Base-by-base conservation (phyloP, 2,797 vertebrate genomes). In the Carcharodon carcharias region DNA sequence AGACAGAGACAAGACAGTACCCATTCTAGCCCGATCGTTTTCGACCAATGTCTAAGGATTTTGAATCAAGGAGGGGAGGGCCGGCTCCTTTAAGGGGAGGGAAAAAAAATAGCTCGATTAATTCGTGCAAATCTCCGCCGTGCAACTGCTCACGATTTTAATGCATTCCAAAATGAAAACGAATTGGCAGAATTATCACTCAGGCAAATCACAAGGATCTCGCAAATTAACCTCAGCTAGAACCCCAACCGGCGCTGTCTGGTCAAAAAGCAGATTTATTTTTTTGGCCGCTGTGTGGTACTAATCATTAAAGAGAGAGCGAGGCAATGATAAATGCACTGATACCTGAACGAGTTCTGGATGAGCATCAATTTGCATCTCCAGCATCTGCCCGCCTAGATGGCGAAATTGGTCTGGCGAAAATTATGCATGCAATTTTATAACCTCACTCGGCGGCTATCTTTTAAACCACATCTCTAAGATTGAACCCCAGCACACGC, bases 1-100 rank as follows among this genome's bases (percentile, higher is more conserved):
- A 0, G 98, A 98, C 96, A 98, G 97, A 0, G 98, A 98, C 71
- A 98, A 97, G 45, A 98, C 98, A 0, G 98, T 98, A 96, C 98
- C 98, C 98, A 98, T 98, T 97, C 85, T 96, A 97, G 9, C 58
- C 23, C 18, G n/a, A 40, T 26, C 61, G 54, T 35, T 67, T 26
- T 23, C 91, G 9, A 93, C 91, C 61, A 40, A 40, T 8, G n/a
- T 28, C 63, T 45, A 3, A 23, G n/a, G 23, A 93, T 93, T 45
- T 26, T 26, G 40, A 67, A 93, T 93, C 91, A 9, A 28, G 28
- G 18, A 9, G 50, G 50, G 85, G 1, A 8, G 82, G 11, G 11
- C 3, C 2, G 31, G 73, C 63, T 65, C 63, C 63, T 26, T 23
- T 23, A 69, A 69, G 6, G 67, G 18, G 80, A 9, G 6, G 82